Conservation (phyloP, 2,888 invertebrate genomes). For the Dolichopus griseipennis region DNA sequence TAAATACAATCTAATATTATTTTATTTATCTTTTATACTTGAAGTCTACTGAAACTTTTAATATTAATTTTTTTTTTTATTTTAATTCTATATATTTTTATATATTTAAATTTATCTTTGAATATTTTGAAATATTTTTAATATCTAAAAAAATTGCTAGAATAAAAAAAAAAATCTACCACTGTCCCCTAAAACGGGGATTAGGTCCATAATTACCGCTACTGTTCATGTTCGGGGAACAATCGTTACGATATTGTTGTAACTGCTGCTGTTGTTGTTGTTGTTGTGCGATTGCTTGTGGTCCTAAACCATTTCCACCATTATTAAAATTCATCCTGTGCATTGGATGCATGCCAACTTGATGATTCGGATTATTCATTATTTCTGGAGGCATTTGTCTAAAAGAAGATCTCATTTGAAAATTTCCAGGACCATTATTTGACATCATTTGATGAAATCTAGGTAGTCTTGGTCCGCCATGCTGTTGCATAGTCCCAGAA, state of each 20-base stretch:
- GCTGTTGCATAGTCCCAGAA: neutral
- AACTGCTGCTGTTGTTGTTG: slow-evolving; percentile 11
- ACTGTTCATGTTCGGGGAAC: slow-evolving; percentile 14
- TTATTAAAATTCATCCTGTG: slow-evolving; percentile 15
- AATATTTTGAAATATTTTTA: neutral
- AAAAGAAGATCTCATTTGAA: slow-evolving; percentile 13
- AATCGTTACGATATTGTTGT: slow-evolving; percentile 16
- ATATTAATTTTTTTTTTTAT: neutral
- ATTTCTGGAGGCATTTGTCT: neutral
- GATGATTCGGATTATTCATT: neutral
- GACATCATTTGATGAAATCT: slow-evolving; percentile 15
- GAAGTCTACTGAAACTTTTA: neutral
- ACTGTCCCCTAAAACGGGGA: slow-evolving; percentile 9
- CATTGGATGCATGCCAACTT: slow-evolving; percentile 11
- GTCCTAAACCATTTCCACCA: slow-evolving; percentile 8
- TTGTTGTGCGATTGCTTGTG: slow-evolving; percentile 9
- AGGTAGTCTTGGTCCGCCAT: slow-evolving; percentile 10
- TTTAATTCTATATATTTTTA: neutral
- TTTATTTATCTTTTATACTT: neutral
- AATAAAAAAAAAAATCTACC: neutral
- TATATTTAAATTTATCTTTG: neutral
- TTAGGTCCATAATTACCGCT: slow-evolving; percentile 10
- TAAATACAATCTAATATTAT: neutral
- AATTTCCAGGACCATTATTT: slow-evolving; percentile 9
- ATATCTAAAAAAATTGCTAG: neutral